Percentiles rank a stretch among this genome's conserved stretches.
Conservation (phyloP, 2,888 invertebrate species). For the Acanthopleura granulata region DNA sequence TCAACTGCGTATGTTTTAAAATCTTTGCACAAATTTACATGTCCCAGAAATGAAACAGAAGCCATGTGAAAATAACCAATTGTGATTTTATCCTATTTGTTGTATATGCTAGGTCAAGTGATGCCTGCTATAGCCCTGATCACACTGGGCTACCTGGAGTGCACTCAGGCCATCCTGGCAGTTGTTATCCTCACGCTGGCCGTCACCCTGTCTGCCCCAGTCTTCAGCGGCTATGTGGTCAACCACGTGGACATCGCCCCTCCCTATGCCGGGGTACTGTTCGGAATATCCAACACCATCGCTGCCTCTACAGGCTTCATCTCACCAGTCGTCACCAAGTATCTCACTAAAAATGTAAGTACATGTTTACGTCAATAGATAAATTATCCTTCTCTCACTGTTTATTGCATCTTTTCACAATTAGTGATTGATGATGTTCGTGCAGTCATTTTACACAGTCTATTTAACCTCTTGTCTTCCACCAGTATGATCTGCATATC, state of each 20-base stretch:
- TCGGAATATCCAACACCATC: constrained; percentile 67
- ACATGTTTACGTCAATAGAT: too few species aligned
- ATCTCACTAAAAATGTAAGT: constrained; percentile 56
- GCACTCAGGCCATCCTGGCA: constrained; percentile 54
- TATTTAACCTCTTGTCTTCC: too few species aligned
- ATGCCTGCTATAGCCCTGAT: constrained; percentile 61
- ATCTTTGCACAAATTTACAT: too few species aligned
- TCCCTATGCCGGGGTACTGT: constrained; percentile 65
- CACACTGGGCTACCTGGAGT: constrained; percentile 63
- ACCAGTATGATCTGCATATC: too few species aligned
- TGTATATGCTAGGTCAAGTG: constrained; percentile 58
- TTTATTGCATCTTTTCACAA: too few species aligned
- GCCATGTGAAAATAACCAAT: too few species aligned
- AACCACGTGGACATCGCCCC: constrained; percentile 70
- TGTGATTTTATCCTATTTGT: not conserved
- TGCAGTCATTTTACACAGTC: too few species aligned
- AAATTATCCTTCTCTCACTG: too few species aligned
- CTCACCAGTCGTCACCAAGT: constrained; percentile 62
- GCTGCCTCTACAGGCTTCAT: constrained; percentile 67
- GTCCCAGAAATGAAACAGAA: too few species aligned
- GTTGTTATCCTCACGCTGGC: constrained; percentile 60
- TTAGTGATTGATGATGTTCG: too few species aligned
- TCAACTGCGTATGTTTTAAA: too few species aligned
- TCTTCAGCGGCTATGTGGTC: constrained; percentile 66
- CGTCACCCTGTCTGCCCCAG: constrained; percentile 59